A percentile compares a stretch with the other conserved stretches of the same genome.
Conservation (phyloP, 2,113 vertebrate genomes). For the Cyanoramphus novaezelandiae region DNA sequence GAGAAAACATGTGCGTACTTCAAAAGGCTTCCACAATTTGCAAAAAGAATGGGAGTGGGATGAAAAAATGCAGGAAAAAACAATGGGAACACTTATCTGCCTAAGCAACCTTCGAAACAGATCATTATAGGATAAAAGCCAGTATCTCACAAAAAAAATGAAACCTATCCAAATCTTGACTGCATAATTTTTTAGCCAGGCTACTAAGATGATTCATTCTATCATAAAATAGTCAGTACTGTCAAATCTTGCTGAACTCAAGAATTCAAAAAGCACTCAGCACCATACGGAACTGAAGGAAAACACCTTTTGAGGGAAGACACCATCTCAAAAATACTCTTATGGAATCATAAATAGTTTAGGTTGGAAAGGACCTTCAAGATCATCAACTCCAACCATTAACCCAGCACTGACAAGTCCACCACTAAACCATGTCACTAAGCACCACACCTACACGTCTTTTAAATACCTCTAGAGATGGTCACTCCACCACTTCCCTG, state of each 20-base stretch:
- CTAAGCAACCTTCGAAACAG: not conserved
- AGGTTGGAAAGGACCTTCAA: not conserved
- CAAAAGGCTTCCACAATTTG: not conserved
- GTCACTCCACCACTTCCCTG: not conserved
- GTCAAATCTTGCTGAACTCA: not conserved
- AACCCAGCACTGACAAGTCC: not conserved
- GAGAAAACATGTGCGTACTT: not conserved
- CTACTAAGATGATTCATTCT: not conserved
- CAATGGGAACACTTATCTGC: not conserved
- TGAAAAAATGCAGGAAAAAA: not conserved
- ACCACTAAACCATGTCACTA: not conserved
- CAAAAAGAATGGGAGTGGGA: not conserved
- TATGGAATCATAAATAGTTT: not conserved
- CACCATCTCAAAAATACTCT: not conserved
- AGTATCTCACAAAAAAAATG: not conserved
- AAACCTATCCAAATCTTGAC: not conserved
- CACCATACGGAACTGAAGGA: not conserved
- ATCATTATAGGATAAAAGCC: not conserved
- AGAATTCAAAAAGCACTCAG: not conserved
- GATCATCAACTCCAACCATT: not conserved
- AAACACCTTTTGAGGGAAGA: not conserved
- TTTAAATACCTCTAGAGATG: not conserved
- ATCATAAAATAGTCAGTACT: not conserved
- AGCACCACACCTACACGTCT: not conserved
- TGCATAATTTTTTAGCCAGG: not conserved